phyloP scores from a whole-genome alignment of 2,888 invertebrate species.

The Conops quadrifasciatus region DNA sequence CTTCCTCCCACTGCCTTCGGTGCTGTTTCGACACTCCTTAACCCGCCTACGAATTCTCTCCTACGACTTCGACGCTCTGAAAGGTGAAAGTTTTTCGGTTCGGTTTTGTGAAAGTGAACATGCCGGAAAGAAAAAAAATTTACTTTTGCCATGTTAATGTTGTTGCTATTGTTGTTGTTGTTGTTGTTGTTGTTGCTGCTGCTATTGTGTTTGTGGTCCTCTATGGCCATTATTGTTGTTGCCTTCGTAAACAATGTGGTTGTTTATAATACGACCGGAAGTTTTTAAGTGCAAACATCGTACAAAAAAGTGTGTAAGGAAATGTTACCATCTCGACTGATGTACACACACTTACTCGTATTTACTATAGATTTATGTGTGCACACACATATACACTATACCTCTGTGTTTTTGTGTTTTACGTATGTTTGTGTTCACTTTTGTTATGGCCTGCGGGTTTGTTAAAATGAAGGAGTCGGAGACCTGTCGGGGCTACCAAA shows the following conservation, averaged over 20 bases:
- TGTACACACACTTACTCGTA: too few relatives aligned
- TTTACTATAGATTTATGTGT: neutral
- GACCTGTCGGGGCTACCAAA: too few relatives aligned
- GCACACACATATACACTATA: too few relatives aligned
- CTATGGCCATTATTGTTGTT: neutral
- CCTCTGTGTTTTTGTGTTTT: slow-evolving; percentile 1
- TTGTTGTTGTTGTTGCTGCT: slow-evolving; percentile 1
- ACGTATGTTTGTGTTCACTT: neutral
- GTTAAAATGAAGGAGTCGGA: too few relatives aligned
- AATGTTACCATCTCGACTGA: neutral
- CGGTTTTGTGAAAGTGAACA: neutral
- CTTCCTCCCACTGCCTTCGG: neutral
- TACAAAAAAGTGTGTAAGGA: slow-evolving; percentile 9
- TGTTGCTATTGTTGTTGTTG: neutral
- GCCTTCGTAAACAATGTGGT: slow-evolving; percentile 8
- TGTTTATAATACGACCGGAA: slow-evolving; percentile 32
- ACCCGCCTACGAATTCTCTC: neutral
- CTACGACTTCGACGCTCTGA: too few relatives aligned
- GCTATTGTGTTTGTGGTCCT: neutral
- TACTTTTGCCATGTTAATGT: neutral
- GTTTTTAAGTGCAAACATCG: slow-evolving; percentile 32
- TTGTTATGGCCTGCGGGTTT: slow-evolving; percentile 1
- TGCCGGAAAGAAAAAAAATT: neutral
- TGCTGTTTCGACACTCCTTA: neutral
- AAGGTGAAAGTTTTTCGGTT: neutral